A percentile compares a stretch with the other conserved stretches of the same genome.
Evolutionary conservation across 53 echinoderm and acorn worm genomes (phyloP).

Genomic region (Arbacia lixula): DNA sequence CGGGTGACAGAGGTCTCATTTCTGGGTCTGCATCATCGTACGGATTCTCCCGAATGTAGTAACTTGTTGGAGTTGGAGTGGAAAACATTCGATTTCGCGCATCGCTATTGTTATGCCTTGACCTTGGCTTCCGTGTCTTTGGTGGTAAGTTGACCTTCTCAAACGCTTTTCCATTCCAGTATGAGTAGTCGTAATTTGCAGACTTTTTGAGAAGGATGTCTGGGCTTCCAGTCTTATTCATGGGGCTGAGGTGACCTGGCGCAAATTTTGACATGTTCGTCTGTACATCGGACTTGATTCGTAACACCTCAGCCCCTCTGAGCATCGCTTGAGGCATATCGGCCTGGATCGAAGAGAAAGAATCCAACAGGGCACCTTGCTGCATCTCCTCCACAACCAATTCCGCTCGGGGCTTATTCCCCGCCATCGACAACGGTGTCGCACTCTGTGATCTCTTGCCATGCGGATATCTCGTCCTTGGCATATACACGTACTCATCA

Average conservation of each 20-base stretch:
- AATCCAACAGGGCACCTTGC: slow-evolving; percentile 61
- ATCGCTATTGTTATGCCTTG: slow-evolving; percentile 54
- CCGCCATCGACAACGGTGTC: slow-evolving; percentile 63
- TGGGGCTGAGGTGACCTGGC: slow-evolving; percentile 95
- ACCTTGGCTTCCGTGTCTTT: slow-evolving; percentile 63
- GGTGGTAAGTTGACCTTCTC: slow-evolving; percentile 60
- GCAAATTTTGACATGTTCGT: slow-evolving; percentile 75
- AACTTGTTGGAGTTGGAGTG: slow-evolving; percentile 65
- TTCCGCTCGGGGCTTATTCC: slow-evolving; percentile 58
- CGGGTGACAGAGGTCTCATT: slow-evolving; percentile 81
- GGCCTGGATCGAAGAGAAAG: slow-evolving; percentile 38
- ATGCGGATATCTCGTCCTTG: slow-evolving; percentile 66
- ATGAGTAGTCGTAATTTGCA: slow-evolving; percentile 62
- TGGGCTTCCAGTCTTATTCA: slow-evolving; percentile 74
- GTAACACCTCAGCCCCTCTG: slow-evolving; percentile 42
- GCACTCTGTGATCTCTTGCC: slow-evolving; percentile 68
- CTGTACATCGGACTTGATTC: slow-evolving; percentile 35
- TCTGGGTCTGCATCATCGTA: slow-evolving; percentile 73
- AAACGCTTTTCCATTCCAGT: slow-evolving; percentile 73
- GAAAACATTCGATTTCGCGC: slow-evolving; percentile 64
- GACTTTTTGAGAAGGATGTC: slow-evolving; percentile 61
- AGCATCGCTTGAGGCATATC: slow-evolving; percentile 42
- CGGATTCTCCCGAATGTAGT: slow-evolving; percentile 62
- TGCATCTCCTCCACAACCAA: slow-evolving; percentile 79
- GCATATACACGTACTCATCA: slow-evolving; percentile 77